These are phyloP conservation scores for Kryptolebias ocellatus DNA, from an alignment of 2,797 vertebrate species.

Conservation along the genomic window DNA sequence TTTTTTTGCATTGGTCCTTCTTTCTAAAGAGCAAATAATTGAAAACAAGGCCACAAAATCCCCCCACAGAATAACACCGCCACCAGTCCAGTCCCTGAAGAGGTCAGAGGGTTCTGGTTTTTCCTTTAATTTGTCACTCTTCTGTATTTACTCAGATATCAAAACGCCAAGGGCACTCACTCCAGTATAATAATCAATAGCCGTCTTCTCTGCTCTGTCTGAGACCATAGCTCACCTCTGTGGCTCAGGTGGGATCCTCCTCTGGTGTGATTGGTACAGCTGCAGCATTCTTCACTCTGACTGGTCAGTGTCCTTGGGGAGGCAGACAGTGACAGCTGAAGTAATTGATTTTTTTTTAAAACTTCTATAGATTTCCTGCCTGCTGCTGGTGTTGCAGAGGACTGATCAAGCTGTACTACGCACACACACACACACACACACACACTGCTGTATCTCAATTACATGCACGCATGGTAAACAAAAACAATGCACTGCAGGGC, in stretches of 20 bases:
- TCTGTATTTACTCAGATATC: slow-evolving; percentile 6
- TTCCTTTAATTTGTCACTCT: background rate
- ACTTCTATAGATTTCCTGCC: slow-evolving; percentile 69
- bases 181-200: slow-evolving; percentile 10
- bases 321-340: slow-evolving; percentile 59
- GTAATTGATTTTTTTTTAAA: slow-evolving; percentile 73
- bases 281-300: slow-evolving; percentile 51
- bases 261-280: slow-evolving; percentile 44
- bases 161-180: slow-evolving; percentile 2
- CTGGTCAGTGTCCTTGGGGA: slow-evolving; percentile 68
- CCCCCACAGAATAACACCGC: too few relatives aligned
- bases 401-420: slow-evolving; percentile 45
- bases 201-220: slow-evolving; percentile 5
- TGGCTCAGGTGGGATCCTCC: slow-evolving; percentile 47
- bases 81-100: background rate
- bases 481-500: slow-evolving; percentile 25
- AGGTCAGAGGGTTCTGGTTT: slow-evolving; percentile 4
- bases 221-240: slow-evolving; percentile 18
- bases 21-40: background rate
- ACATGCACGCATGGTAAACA: slow-evolving; percentile 4
- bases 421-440: slow-evolving; percentile 51
- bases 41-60: background rate
- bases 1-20: background rate
- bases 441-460: slow-evolving; percentile 22
- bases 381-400: slow-evolving; percentile 54